Evolutionary conservation across 2,113 vertebrate genomes (phyloP), one percentile per base, ranked within the genome.

Genomic region (Phoxinus phoxinus): DNA sequence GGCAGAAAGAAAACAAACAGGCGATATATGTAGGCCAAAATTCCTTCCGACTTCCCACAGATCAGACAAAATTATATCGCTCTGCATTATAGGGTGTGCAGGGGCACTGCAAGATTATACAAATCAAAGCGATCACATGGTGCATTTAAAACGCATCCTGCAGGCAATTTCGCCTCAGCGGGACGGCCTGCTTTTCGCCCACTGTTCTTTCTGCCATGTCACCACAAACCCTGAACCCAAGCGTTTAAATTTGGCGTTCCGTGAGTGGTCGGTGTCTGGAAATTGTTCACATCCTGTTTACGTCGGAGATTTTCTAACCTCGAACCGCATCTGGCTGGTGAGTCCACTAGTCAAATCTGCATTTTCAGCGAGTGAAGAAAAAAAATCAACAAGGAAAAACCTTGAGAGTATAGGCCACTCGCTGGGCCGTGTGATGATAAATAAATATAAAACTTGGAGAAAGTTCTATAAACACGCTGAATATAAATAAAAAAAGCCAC

Each of bases 231-330:
- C 92, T 93, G 92, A 93, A 92, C 91, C 91, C 88, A 83, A 91
- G 90, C 85, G 67, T 95, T 94, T 95, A 95, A 94, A 95, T 95
- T 91, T 92, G 92, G 93, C 90, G 37, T 94, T 94, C 89, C 84
- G 87, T 92, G 93, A 95, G 94, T 92, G 93, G 93, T 93, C 85
- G 92, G 91, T 94, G 93, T 94, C 92, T 95, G 93, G 93, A 95
- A 95, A 94, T 92, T 91, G 92, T 93, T 94, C 91, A 93, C 94
- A 95, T 95, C 94, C 95, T 95, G 94, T 95, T 95, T 95, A 95
- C 94, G 92, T 89, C 93, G 82, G 89, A 92, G 91, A 89, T 92
- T 93, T 94, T 92, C 90, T 91, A 93, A 89, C 89, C 76, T 25
- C 85, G 88, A 83, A 94, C 95, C 94, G 85, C 94, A 95, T 82